A percentile compares a stretch with the other conserved stretches of the same genome.
phyloP scores from a whole-genome alignment of 2,888 invertebrate genomes.

The Ecdyonurus torrentis region DNA sequence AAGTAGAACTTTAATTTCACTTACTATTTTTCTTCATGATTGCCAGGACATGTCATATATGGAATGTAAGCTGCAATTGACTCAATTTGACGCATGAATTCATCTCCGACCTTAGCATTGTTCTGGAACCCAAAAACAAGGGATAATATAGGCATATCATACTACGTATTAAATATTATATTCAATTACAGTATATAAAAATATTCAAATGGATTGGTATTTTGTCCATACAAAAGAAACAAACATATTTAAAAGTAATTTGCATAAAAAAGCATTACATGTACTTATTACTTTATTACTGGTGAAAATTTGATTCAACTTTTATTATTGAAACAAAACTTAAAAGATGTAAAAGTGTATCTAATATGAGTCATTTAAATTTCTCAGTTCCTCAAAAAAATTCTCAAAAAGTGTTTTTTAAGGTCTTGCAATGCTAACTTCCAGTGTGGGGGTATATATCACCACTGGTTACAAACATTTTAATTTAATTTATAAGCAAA shows the following conservation, averaged over 20 bases:
- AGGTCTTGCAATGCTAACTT: too few species aligned
- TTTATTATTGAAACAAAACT: too few species aligned
- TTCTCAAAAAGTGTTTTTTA: too few species aligned
- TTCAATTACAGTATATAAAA: neutral
- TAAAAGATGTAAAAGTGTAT: too few species aligned
- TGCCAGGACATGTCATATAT: constrained; percentile 87
- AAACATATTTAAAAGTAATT: neutral
- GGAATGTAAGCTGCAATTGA: constrained; percentile 77
- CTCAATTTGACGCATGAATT: constrained; percentile 85
- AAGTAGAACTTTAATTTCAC: constrained; percentile 21
- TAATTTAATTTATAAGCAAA: neutral
- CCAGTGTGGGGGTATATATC: too few species aligned
- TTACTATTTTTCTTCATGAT: constrained; percentile 74
- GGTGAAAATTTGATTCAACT: too few species aligned
- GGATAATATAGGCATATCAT: too few species aligned
- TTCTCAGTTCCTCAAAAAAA: too few species aligned
- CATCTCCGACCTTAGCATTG: constrained; percentile 69
- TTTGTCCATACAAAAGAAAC: neutral
- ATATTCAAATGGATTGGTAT: too few species aligned
- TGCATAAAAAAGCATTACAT: too few species aligned
- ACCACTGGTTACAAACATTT: neutral
- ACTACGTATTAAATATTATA: neutral
- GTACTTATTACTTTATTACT: too few species aligned
- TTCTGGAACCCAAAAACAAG: constrained; percentile 25
- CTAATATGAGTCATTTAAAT: too few species aligned